phyloP scores from a whole-genome alignment of 2,797 vertebrate species.

The Cirrhinus mrigala region DNA sequence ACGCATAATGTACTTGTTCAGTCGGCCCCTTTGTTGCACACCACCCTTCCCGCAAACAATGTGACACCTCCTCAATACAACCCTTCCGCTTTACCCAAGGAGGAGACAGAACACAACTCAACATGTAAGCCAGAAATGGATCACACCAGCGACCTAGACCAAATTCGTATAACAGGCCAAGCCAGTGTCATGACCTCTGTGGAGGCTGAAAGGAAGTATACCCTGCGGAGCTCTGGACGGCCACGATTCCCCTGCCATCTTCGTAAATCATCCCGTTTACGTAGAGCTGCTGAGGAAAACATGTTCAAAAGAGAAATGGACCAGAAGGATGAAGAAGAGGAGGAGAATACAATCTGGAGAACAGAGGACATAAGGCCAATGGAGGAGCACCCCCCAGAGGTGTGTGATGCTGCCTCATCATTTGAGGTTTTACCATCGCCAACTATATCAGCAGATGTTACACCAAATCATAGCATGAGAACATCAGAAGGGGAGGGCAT shows the following conservation, averaged over 20 bases:
- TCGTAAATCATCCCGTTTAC: constrained; percentile 85
- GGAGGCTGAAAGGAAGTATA: constrained; percentile 93
- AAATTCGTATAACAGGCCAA: constrained; percentile 71
- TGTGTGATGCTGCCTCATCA: constrained; percentile 58
- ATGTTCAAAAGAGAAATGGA: constrained; percentile 70
- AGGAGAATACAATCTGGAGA: constrained; percentile 55
- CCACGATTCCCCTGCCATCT: constrained; percentile 94
- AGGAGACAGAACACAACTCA: constrained; percentile 66
- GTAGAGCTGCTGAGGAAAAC: constrained; percentile 76
- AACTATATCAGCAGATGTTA: constrained; percentile 33
- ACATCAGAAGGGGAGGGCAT: constrained; percentile 29
- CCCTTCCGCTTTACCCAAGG: constrained; percentile 59
- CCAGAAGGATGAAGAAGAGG: constrained; percentile 67
- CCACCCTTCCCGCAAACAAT: constrained; percentile 67
- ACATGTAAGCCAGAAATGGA: constrained; percentile 72
- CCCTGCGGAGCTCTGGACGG: constrained; percentile 92
- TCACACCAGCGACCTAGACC: constrained; percentile 76
- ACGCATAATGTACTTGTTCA: constrained; percentile 70
- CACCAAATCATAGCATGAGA: constrained; percentile 55
- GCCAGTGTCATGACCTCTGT: constrained; percentile 74
- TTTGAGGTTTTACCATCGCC: constrained; percentile 50
- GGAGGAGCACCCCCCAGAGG: constrained; percentile 70
- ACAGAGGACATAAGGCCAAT: constrained; percentile 51
- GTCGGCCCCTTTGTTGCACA: constrained; percentile 60
- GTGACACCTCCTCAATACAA: constrained; percentile 52